phyloP scores from a whole-genome alignment of 2,113 vertebrate genomes.

The Gymnobelideus leadbeateri region DNA sequence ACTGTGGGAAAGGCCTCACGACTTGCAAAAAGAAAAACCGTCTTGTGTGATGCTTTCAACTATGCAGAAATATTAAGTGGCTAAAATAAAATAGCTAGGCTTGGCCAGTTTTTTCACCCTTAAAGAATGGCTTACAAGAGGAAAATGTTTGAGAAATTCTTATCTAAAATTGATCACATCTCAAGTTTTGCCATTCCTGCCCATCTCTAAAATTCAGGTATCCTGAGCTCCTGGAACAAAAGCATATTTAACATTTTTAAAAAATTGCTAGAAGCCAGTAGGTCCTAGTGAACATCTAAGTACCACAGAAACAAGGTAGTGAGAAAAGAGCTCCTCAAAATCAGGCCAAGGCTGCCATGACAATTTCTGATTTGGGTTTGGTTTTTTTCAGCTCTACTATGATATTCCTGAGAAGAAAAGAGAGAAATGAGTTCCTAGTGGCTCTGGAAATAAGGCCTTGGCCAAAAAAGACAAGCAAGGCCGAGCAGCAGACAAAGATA shows the following conservation, averaged over 20 bases:
- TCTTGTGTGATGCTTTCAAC: not conserved
- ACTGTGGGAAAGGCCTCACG: not conserved
- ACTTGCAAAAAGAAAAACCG: not conserved
- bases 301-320: not conserved
- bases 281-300: not conserved
- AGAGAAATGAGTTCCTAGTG: not conserved
- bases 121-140: not conserved
- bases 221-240: not conserved
- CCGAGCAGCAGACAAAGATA: not conserved
- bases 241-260: not conserved
- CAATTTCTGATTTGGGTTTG: not conserved
- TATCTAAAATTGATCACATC: not conserved
- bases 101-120: not conserved
- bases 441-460: not conserved
- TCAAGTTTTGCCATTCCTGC: not conserved
- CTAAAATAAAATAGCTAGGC: not conserved
- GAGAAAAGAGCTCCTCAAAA: not conserved
- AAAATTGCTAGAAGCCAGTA: not conserved
- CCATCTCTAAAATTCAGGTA: not conserved
- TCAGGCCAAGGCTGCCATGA: not conserved
- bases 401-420: not conserved
- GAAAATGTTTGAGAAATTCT: not conserved
- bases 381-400: not conserved
- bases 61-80: not conserved
- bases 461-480: not conserved